Evolutionary conservation across 2,888 invertebrate genomes (phyloP), one percentile per base, ranked within the genome.

Genomic region (Hemaris fuciformis): DNA sequence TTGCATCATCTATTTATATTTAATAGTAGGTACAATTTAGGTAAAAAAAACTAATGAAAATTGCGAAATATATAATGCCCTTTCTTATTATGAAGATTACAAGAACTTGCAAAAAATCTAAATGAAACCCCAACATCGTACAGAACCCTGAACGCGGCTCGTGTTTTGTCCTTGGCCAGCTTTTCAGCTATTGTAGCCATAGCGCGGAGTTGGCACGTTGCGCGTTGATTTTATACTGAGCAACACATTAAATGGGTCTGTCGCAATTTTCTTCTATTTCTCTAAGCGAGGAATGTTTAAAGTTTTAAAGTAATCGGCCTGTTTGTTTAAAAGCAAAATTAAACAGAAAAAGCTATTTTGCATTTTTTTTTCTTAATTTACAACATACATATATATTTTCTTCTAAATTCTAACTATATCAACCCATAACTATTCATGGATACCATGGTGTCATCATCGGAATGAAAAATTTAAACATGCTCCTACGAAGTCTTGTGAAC

Each of bases 191-290:
- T 63, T 73, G 88, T 82, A 79, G 81, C 84, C 84, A 79, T 77
- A 65, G 64, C 41, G 41, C 60, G 53, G 57, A 59, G 57, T 62
- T 62, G 59, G 53, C 62, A 59, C 59, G 59, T 59, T 59, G 64
- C 68, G 63, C 68, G 75, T 83, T 84, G 81, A 73, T 83, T 81
- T 83, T 79, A 73, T 76, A 75, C 43, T 48, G 45, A 66, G 67
- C 69, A 71, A 62, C 68, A 71, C 71, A 76, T 78, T 76, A 77
- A 80, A 83, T 75, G 76, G 77, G 73, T 73, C 27, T 46, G 46
- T 34, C 45, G 27, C 25, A 48, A 60, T 56, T 61, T 61, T 61
- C 53, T 42, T 43, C 27, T 57, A 61, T 61, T 61, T 43, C 56
- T 57, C 57, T 43, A 41, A 60, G 60, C 48, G 25, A 41, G 41